Evolutionary conservation across 2,113 vertebrate species (phyloP), one percentile per base, ranked within the genome.

Genomic region (Abramis brama): DNA sequence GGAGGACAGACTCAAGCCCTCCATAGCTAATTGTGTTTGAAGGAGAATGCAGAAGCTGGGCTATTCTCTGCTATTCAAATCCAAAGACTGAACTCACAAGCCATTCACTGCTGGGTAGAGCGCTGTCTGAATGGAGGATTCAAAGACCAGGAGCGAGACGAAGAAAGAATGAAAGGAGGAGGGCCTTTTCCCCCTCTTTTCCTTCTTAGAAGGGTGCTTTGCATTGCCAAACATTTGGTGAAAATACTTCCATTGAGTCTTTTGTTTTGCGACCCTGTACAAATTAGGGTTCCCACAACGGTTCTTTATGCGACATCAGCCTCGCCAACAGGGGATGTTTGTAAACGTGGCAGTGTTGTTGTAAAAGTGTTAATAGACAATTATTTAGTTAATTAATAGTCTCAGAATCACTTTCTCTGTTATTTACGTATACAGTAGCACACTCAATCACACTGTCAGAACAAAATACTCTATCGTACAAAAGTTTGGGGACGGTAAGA

Each of bases 21-120:
- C 91, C 93, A 87, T 91, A 87, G 92, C 89, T 95, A 94, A 95
- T 96, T 94, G 92, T 94, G 91, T 94, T 94, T 92, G 86, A 86
- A 89, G 88, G 89, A 87, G 93, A 94, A 95, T 91, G 91, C 88
- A 85, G 60, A 21, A 82, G 89, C 90, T 13, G 13, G 87, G 62
- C 92, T 82, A 87, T 94, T 94, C 94, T 93, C 91, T 92, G 89
- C 92, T 88, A 91, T 94, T 94, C 91, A 93, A 91, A 68, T 88
- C 75, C 82, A 83, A 86, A 90, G 88, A 79, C 80, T 60, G 64
- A 80, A 91, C 87, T 92, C 92, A 89, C 89, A 90, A 91, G 90
- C 91, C 90, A 92, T 95, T 95, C 92, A 94, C 89, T 52, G 7
- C 39, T 74, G 59, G 87, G 87, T 90, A 92, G 94, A 94, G 92